A percentile compares a stretch with the other conserved stretches of the same genome.
phyloP scores from a whole-genome alignment of 2,113 vertebrate genomes.

The Genyomyrus donnyi region DNA sequence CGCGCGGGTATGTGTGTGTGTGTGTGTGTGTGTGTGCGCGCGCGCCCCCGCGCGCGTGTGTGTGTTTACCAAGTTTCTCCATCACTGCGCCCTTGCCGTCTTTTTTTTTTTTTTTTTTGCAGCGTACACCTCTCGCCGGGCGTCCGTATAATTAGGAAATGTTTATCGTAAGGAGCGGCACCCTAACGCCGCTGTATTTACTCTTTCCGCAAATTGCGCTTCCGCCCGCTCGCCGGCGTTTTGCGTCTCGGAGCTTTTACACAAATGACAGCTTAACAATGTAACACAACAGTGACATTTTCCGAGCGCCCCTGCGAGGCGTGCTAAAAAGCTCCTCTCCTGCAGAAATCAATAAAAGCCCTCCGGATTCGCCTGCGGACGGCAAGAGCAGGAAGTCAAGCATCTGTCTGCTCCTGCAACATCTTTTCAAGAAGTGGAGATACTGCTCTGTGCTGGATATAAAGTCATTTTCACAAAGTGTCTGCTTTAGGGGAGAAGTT shows the following conservation, averaged over 20 bases:
- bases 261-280: constrained; percentile 4
- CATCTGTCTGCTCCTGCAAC: constrained; percentile 26
- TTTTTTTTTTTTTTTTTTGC: not conserved
- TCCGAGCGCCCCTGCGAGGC: constrained; percentile 11
- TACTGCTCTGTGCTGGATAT: constrained; percentile 23
- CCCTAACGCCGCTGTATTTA: not conserved
- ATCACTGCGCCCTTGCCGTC: not conserved
- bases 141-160: constrained; percentile 1
- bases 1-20: not conserved
- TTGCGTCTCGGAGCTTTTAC: not conserved
- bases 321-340: constrained; percentile 26
- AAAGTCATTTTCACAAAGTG: constrained; percentile 9
- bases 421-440: constrained; percentile 16
- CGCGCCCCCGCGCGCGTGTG: not conserved
- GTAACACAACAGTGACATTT: constrained; percentile 14
- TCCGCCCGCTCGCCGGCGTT: not conserved
- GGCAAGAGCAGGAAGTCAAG: constrained; percentile 22
- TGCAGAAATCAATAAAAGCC: constrained; percentile 32
- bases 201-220: not conserved
- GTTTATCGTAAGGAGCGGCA: not conserved
- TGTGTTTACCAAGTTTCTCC: constrained; percentile 17
- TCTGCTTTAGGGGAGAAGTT: not conserved
- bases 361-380: constrained; percentile 22
- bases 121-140: not conserved
- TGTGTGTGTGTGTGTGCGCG: not conserved